These are phyloP conservation scores for Lapara coniferarum DNA, from an alignment of 2,888 invertebrate species.

Conservation along the genomic window DNA sequence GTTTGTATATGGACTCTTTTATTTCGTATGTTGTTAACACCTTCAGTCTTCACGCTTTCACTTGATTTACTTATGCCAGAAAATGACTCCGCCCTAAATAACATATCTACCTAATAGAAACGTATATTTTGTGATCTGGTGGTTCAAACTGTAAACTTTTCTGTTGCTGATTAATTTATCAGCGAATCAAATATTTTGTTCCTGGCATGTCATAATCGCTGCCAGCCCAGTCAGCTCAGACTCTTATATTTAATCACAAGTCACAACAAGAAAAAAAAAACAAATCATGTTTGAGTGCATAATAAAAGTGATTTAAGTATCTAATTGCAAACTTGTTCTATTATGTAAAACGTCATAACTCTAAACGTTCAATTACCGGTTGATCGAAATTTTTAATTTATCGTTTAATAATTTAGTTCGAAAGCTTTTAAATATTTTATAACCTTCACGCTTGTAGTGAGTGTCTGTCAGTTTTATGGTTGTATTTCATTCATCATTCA, in stretches of 20 bases:
- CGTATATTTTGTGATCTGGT: too few species aligned
- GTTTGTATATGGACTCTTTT: too few species aligned
- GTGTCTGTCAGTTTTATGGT: conserved; percentile 36
- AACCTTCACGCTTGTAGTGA: conserved; percentile 45
- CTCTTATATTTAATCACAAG: conserved; percentile 9
- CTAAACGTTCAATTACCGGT: conserved; percentile 50
- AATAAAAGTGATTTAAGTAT: conserved; percentile 20
- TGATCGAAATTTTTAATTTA: conserved; percentile 54
- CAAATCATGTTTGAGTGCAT: background rate
- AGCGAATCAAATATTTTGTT: background rate
- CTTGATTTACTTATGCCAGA: too few species aligned
- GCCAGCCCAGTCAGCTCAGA: background rate
- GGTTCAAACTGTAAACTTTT: too few species aligned
- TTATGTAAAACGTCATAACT: conserved; percentile 56
- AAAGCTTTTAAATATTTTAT: conserved; percentile 41
- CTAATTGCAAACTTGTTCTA: conserved; percentile 32
- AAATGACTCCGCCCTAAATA: too few species aligned
- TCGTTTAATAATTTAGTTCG: conserved; percentile 52
- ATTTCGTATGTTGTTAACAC: too few species aligned
- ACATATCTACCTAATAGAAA: too few species aligned
- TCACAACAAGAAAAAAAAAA: conserved; percentile 9
- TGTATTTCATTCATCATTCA: conserved; percentile 18
- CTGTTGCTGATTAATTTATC: too few species aligned
- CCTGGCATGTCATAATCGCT: background rate
- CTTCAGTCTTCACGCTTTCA: too few species aligned